phyloP scores from a whole-genome alignment of 2,797 vertebrate genomes.

The Tragelaphus oryx region DNA sequence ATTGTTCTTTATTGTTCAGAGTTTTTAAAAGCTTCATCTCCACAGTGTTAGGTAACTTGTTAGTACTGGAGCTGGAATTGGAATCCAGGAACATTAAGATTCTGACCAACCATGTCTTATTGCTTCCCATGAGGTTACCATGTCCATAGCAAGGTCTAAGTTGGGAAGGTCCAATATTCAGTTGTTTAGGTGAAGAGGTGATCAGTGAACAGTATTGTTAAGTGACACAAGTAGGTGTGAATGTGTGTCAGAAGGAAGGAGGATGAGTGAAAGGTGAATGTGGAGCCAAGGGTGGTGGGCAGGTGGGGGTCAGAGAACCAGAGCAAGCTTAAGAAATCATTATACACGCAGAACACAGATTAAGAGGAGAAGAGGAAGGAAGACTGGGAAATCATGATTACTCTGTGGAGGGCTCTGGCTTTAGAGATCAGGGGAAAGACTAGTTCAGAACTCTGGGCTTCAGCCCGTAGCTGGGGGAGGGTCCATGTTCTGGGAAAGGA shows the following conservation, averaged over 20 bases:
- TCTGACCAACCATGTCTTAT: background rate
- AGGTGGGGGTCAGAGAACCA: background rate
- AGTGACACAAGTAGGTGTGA: background rate
- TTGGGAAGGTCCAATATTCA: background rate
- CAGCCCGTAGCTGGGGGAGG: background rate
- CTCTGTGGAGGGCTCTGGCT: background rate
- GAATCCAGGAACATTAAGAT: background rate
- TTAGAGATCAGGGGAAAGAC: background rate
- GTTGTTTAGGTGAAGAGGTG: background rate
- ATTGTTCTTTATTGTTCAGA: background rate
- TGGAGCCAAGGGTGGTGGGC: background rate
- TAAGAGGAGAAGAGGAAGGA: background rate
- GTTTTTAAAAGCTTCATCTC: background rate
- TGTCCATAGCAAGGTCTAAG: background rate
- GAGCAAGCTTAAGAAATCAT: background rate
- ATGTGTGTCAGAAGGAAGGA: background rate
- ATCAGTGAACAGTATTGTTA: background rate
- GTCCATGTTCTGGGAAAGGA: background rate
- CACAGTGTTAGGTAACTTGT: slow-evolving; percentile 19
- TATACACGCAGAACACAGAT: background rate
- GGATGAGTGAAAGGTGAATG: background rate
- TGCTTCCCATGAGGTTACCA: background rate
- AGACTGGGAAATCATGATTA: background rate
- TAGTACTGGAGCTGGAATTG: background rate
- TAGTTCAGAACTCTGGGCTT: background rate